A percentile compares a stretch with the other conserved stretches of the same genome.
phyloP scores from a whole-genome alignment of 2,113 vertebrate genomes.

The Oceanodroma tethys region DNA sequence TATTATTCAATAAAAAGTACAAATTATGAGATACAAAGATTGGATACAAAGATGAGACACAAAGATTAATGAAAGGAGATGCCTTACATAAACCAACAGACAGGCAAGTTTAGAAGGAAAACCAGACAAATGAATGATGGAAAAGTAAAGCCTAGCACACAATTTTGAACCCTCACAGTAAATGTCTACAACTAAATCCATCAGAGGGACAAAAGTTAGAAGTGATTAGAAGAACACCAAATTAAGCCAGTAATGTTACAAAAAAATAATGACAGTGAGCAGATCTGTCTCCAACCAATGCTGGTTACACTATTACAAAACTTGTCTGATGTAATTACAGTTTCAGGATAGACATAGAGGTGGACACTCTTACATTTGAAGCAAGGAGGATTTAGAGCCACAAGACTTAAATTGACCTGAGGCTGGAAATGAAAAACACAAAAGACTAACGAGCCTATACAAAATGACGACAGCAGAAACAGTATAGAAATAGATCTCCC shows the following conservation, averaged over 20 bases:
- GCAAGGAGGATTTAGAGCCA: constrained; percentile 6
- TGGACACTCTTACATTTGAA: not conserved
- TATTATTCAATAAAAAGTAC: not conserved
- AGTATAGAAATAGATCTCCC: constrained; percentile 50
- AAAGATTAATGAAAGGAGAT: not conserved
- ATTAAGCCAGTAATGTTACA: not conserved
- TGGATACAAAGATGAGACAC: not conserved
- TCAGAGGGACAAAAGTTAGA: not conserved
- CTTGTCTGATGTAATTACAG: not conserved
- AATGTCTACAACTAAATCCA: not conserved
- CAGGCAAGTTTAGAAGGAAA: not conserved
- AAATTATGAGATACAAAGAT: not conserved
- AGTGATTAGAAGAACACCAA: not conserved
- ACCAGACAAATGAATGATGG: not conserved
- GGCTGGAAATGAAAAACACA: constrained; percentile 28
- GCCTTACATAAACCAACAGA: not conserved
- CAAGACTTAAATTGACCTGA: not conserved
- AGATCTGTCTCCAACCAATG: not conserved
- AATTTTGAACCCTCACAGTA: not conserved
- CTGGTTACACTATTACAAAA: not conserved
- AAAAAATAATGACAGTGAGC: not conserved
- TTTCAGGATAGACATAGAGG: not conserved
- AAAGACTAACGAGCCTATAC: constrained; percentile 31
- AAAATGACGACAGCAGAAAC: constrained; percentile 17
- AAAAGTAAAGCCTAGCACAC: not conserved